Percentiles rank a stretch among this genome's conserved stretches.
These are phyloP conservation scores for Pterostichus madidus DNA, from an alignment of 2,888 invertebrate species.

Conservation along the genomic window DNA sequence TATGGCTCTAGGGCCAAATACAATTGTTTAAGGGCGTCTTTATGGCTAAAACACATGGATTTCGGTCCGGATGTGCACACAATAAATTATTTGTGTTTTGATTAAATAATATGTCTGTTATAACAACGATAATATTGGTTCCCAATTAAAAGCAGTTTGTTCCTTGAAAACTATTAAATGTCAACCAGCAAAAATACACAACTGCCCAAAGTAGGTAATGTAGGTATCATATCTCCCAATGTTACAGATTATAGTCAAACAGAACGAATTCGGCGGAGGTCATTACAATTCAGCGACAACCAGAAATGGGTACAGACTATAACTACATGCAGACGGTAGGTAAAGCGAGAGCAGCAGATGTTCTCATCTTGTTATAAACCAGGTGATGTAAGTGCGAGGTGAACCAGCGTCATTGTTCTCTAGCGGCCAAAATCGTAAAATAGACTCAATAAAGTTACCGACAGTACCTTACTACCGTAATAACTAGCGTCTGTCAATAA, in stretches of 20 bases:
- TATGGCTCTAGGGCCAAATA: too few species aligned
- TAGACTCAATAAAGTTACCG: not conserved
- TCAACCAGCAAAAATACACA: not conserved
- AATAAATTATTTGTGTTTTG: too few species aligned
- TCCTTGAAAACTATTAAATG: not conserved
- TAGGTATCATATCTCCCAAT: not conserved
- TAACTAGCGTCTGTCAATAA: too few species aligned
- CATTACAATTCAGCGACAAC: not conserved
- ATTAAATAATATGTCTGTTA: too few species aligned
- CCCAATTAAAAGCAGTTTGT: too few species aligned
- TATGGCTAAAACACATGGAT: too few species aligned
- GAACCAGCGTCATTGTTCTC: constrained; percentile 6
- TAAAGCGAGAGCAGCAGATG: constrained; percentile 19
- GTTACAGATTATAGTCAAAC: not conserved
- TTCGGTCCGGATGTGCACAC: too few species aligned
- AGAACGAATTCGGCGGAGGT: not conserved
- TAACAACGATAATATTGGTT: too few species aligned
- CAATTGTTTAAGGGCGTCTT: too few species aligned
- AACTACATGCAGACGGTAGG: not conserved
- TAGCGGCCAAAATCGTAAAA: not conserved
- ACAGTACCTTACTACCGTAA: too few species aligned
- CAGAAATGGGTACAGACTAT: not conserved
- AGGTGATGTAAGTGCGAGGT: constrained; percentile 26
- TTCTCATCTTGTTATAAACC: not conserved
- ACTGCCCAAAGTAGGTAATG: not conserved